Conservation (phyloP, 2,113 vertebrate species). For the Mastomys natalensis region DNA sequence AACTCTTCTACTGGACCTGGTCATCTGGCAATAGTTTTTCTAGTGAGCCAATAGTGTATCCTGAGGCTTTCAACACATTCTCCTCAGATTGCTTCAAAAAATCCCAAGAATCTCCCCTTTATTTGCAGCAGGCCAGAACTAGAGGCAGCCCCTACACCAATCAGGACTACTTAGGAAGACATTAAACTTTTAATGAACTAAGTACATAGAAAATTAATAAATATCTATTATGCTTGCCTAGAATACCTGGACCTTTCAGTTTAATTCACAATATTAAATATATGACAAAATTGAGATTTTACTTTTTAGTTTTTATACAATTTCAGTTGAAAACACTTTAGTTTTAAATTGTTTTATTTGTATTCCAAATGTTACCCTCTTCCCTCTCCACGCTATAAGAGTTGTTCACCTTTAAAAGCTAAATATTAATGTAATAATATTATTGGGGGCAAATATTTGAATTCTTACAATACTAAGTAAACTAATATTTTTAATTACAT, state of each 20-base stretch:
- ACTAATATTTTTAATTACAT: not conserved
- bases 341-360: too few species aligned
- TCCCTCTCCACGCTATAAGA: too few species aligned
- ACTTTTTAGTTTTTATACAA: not conserved
- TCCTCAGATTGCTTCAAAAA: not conserved
- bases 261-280: too few species aligned
- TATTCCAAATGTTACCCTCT: too few species aligned
- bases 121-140: not conserved
- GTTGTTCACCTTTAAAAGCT: not conserved
- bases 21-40: not conserved
- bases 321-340: not conserved
- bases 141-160: not conserved
- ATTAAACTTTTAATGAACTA: not conserved
- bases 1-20: too few species aligned
- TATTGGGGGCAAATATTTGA: not conserved
- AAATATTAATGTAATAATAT: not conserved
- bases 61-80: accelerated
- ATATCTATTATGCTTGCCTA: not conserved
- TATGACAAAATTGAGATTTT: not conserved
- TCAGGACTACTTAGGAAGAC: not conserved
- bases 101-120: not conserved
- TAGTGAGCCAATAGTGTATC: accelerated
- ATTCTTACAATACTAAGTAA: not conserved
- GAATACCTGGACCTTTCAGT: not conserved
- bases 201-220: not conserved